Conservation (phyloP, 2,113 vertebrate species). For the Sebastes schlegelii region DNA sequence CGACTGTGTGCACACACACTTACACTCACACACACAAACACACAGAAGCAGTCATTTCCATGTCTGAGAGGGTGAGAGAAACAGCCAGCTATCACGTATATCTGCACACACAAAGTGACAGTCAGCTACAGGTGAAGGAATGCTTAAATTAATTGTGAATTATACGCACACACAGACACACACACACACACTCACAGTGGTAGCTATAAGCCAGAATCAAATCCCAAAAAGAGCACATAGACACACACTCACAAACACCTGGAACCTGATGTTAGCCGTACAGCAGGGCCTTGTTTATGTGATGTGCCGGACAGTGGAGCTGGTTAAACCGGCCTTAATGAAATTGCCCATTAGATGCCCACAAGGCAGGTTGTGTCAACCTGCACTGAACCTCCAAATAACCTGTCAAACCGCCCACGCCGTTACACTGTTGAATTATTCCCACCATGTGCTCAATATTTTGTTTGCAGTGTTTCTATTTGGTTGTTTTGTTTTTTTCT, state of each 20-base stretch:
- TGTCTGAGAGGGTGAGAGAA: not conserved
- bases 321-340: constrained; percentile 16
- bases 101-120: not conserved
- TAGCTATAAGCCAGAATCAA: too few relatives aligned
- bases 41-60: not conserved
- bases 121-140: not conserved
- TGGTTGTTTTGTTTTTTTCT: not conserved
- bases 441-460: not conserved
- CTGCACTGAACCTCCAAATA: constrained; percentile 7
- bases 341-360: constrained; percentile 5
- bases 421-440: not conserved
- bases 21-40: constrained; percentile 22
- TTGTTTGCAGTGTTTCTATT: not conserved
- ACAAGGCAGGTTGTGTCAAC: not conserved
- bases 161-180: not conserved
- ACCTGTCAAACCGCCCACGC: constrained; percentile 7
- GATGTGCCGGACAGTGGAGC: constrained; percentile 30
- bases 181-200: too few relatives aligned
- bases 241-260: too few relatives aligned
- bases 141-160: not conserved
- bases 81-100: not conserved
- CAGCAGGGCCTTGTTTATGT: constrained; percentile 9
- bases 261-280: not conserved
- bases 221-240: too few relatives aligned
- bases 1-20: constrained; percentile 3